Evolutionary conservation across 2,113 vertebrate genomes (phyloP), one percentile per base, ranked within the genome.

Genomic region (Lepus europaeus): DNA sequence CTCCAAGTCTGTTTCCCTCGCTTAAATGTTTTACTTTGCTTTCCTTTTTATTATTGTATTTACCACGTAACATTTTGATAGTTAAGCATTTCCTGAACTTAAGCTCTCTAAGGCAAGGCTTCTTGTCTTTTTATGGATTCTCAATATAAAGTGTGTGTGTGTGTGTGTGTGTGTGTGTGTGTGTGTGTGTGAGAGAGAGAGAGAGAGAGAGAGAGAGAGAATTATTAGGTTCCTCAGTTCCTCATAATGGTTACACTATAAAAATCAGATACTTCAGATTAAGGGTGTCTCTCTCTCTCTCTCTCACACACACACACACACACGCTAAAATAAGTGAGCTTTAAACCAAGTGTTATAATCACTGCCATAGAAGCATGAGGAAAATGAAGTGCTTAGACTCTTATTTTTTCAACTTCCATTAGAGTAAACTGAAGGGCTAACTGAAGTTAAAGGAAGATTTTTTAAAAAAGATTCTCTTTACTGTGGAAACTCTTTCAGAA

Each of bases 371-470:
- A 86, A 69, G 20, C 16, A 49, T 6, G 8, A 10, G 53, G n/a
- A 69, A 74, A 76, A 81, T 74, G 13, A 93, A 76, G 64, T n/a
- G 61, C 20, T 81, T 25, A 81, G 61, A 76, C 31, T n/a, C 5
- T 59, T 63, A 31, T 49, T 49, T 73, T 68, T 80, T 33, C 68
- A 87, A 68, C 51, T 95, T 74, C 53, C 95, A 76, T 59, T 80
- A 82, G 61, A 64, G 33, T 85, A 95, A 87, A 78, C 29, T 83
- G 16, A 93, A 88, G 17, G 84, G 36, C 61, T 90, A 66, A 31
- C 86, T 45, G 79, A 90, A 92, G 27, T 10, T 69, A 83, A 86
- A 64, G 59, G 33, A 63, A 85, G 90, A 51, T 85, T 95, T 96
- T 90, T 31, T 29, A 64, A 92, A 89, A 27, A 13, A 90, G 89